phyloP scores from a whole-genome alignment of 2,797 vertebrate species.

The Falco concolor region DNA sequence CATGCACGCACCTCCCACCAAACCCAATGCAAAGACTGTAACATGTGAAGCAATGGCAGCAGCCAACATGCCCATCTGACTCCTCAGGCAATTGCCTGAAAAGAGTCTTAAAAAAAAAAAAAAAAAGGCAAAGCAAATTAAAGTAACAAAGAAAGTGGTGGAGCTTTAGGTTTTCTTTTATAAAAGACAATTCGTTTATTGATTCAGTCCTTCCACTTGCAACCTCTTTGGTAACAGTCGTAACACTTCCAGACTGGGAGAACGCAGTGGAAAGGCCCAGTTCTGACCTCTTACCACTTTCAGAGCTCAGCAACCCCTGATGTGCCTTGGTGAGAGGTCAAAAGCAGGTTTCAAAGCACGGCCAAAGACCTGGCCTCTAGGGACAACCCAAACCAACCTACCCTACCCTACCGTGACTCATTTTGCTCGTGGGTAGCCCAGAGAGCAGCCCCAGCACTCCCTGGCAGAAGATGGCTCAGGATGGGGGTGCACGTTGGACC shows the following conservation, averaged over 20 bases:
- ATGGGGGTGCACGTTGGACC: not conserved
- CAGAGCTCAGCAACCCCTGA: not conserved
- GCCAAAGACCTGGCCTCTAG: not conserved
- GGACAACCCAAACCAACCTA: not conserved
- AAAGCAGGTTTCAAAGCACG: slow-evolving; percentile 30
- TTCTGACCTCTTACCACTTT: slow-evolving; percentile 30
- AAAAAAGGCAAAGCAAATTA: not conserved
- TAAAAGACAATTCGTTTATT: slow-evolving; percentile 57
- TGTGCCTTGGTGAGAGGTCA: slow-evolving; percentile 21
- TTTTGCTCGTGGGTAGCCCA: not conserved
- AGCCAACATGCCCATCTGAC: not conserved
- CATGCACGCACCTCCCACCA: not conserved
- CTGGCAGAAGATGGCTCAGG: not conserved
- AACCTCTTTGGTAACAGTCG: slow-evolving; percentile 64
- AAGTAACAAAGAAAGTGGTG: not conserved
- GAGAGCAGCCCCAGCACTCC: not conserved
- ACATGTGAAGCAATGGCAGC: fast-evolving
- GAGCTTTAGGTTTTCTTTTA: slow-evolving; percentile 31
- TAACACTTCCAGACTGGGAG: slow-evolving; percentile 37
- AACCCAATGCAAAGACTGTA: not conserved
- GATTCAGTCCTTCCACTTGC: slow-evolving; percentile 59
- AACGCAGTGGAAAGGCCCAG: slow-evolving; percentile 4
- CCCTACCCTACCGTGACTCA: not conserved
- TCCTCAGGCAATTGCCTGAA: not conserved
- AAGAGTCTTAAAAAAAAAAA: not conserved